Base-by-base conservation (phyloP, 2,113 vertebrate genomes). In the Platysteira castanea region DNA sequence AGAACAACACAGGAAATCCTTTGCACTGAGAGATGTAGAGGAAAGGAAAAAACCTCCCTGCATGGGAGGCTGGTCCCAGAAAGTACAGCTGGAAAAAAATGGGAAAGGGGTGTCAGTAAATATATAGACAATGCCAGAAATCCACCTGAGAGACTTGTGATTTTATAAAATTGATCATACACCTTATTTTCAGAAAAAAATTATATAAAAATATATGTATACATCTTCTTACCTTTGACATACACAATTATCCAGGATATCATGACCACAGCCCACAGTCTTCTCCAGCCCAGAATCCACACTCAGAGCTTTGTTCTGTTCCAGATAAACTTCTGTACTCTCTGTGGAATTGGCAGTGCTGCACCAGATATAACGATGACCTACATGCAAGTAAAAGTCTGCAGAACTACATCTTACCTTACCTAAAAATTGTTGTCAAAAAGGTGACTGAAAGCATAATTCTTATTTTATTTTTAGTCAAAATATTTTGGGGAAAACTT, bases 201-300 rank as follows among this genome's bases (percentile, higher is more conserved):
- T 22, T 14, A 16, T 4, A 35, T 2, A 63, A 4, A 65, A 5
- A 50, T 2, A 26, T 5, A 39, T 7, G 1, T 18, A 14, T 35
- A 2, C 3, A 12, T 42, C 3, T 31, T 53, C 37, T 83, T 89
- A 88, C 49, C 31, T 84, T 86, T 84, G 60, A 57, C 13, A 76
- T 11, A 64, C 5, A 77, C 4, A 27, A 7, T 61, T 54, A 81
- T 61, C 69, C 76, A 94, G 19, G 31, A 50, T 60, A 64, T 50
- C 31, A 39, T 23, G 26, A 67, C 11, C 56, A 70, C 33, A 63
- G 21, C 7, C 60, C 30, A 59, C 22, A 69, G 65, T 39, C 27
- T 44, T 73, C 70, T 83, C 7, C 83, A 91, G 50, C 17, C 68
- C 50, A 67, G 39, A 92, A 64, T 65, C 14, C 37, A 50, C 26